Conservation (phyloP, 2,797 vertebrate species). For the Lerista edwardsae region DNA sequence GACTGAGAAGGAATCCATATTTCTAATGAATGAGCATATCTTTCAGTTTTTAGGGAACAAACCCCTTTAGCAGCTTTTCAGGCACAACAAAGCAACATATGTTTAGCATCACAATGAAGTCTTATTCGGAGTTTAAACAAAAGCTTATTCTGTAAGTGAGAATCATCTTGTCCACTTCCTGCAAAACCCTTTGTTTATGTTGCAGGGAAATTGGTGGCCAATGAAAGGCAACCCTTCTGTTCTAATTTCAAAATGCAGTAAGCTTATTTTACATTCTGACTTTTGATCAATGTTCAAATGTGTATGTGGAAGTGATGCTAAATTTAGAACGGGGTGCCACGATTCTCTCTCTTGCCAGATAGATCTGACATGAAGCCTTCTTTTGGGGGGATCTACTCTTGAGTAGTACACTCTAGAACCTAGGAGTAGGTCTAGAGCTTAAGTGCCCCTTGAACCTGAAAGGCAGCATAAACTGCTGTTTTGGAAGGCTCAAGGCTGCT, state of each 20-base stretch:
- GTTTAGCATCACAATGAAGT: constrained; percentile 84
- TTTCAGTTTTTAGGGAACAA: constrained; percentile 74
- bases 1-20: constrained; percentile 40
- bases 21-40: constrained; percentile 58
- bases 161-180: constrained; percentile 79
- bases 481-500: too few relatives aligned
- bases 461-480: too few relatives aligned
- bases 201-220: constrained; percentile 72
- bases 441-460: too few relatives aligned
- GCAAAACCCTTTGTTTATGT: constrained; percentile 77
- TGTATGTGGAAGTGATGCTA: constrained; percentile 40
- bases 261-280: constrained; percentile 61
- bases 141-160: constrained; percentile 75
- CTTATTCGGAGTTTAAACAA: constrained; percentile 82
- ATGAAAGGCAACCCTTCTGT: constrained; percentile 64
- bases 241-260: constrained; percentile 62
- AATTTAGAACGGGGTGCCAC: too few relatives aligned
- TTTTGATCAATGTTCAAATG: constrained; percentile 43
- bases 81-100: constrained; percentile 74
- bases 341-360: too few relatives aligned
- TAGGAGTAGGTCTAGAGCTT: too few relatives aligned
- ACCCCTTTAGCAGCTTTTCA: constrained; percentile 73
- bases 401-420: too few relatives aligned
- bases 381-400: too few relatives aligned
- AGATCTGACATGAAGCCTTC: too few relatives aligned